Base-by-base conservation (phyloP, 1,140 invertebrate genomes). In the Dendroctonus ponderosae region DNA sequence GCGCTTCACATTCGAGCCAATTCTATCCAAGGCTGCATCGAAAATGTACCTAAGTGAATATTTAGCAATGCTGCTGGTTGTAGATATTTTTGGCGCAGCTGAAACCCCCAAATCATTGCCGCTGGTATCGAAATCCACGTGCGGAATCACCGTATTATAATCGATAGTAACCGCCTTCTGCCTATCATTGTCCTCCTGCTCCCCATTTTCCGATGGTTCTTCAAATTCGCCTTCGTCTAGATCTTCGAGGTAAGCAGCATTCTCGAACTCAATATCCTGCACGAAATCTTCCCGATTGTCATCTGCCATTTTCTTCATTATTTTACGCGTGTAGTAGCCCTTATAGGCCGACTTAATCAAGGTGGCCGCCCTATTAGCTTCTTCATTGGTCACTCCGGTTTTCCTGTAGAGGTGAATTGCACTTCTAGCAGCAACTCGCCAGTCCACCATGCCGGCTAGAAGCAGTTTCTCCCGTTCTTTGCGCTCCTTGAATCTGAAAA, bases 331-430 rank as follows among this genome's bases (percentile, higher is more conserved):
- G 63, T 82, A 82, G 48, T 82, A 83, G 6, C 78, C 77, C 61
- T 77, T 79, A 61, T 82, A 83, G 46, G 80, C 79, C 44, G 71
- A 70, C 75, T 82, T 79, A 61, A 84, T 81, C 12, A 79, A 51
- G 38, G 71, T 75, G 1, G 79, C 78, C 6, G 81, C 81, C 59
- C 76, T 70, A 37, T 76, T 74, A 0, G 80, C 79, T 69, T 82
- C 80, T 54, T 72, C 74, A 42, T 77, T 72, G 5, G 77, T 76
- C 2, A 80, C 77, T 14, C 80, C 80, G 7, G 77, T 72, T 62
- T 78, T 79, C 65, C 73, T 74, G 57, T 83, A 75, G 38, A 83
- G 76, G 8, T 76, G 57, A 52, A 81, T 75, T 0, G 82, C 82
- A 26, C 78, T 81, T 9, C 71, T 67, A 8, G 79, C 76, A 4